Evolutionary conservation across 92 coral and sea anemone genomes (phyloP), one percentile per base, ranked within the genome.

Genomic region (Porites cylindrica): DNA sequence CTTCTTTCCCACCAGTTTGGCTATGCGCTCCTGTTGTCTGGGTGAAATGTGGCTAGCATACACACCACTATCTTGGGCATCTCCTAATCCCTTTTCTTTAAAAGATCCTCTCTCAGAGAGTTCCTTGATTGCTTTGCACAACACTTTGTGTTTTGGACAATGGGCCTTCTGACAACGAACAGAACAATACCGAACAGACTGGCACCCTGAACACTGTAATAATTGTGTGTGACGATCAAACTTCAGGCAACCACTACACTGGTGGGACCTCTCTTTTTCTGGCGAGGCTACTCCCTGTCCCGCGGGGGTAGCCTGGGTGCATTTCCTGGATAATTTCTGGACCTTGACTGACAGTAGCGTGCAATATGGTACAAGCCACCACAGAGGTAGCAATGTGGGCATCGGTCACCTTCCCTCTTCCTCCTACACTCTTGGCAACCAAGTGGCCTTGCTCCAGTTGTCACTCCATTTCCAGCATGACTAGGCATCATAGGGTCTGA

Each of bases 231-330:
- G 64, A 62, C 23, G 66, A 73, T 65, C 94, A 82, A 82, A 63
- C 67, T 70, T 87, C 69, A 21, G 76, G 77, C 91, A 91, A 73
- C 86, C 74, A 72, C 85, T 83, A 51, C 89, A 91, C 82, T 74
- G 84, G 38, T 82, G 94, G 82, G 89, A 85, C 90, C 26, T 77
- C 51, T 58, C 65, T 66, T 72, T 12, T 6, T 32, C 71, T 67
- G 90, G 26, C 16, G n/a, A 75, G 88, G 81, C 91, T 82, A 91
- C 94, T 76, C 74, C 91, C 91, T 86, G 88, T 71, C 88, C 93
- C 83, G 70, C 58, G 78, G 91, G 61, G 84, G 84, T 79, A 85
- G 93, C 83, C 88, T 58, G 7, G 14, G 66, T 51, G 17, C 72
- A 71, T 89, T 85, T 85, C 90, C 93, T 89, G 51, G 81, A 71